Evolutionary conservation across 1,140 invertebrate genomes (phyloP).

Genomic region (Melitaea cinxia): DNA sequence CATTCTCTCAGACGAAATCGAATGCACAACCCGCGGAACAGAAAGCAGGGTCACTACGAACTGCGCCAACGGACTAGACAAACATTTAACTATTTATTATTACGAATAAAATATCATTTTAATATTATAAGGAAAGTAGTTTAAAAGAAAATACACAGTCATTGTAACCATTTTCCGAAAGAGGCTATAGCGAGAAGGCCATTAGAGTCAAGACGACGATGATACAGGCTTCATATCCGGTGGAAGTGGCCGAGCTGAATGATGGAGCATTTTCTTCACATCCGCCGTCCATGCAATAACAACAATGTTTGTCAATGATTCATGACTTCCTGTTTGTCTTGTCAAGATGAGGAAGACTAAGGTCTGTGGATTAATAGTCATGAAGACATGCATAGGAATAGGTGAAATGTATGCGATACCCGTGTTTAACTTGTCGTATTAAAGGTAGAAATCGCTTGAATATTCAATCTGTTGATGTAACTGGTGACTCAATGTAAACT

Average conservation of each 20-base stretch:
- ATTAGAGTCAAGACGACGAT: conserved; percentile 10
- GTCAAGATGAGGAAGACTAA: conserved; percentile 41
- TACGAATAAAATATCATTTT: no score
- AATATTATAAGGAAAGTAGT: no score
- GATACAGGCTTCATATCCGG: conserved; percentile 17
- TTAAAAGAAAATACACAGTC: background rate
- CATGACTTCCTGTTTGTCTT: conserved; percentile 51
- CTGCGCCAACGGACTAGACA: no score
- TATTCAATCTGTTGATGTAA: background rate
- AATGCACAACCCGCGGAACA: no score
- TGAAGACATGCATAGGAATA: conserved; percentile 20
- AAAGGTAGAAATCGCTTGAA: background rate
- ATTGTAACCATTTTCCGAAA: background rate
- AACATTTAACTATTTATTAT: no score
- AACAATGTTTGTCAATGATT: conserved; percentile 54
- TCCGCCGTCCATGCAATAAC: conserved; percentile 46
- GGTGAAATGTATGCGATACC: background rate
- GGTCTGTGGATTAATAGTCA: conserved; percentile 41
- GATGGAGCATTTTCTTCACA: conserved; percentile 57
- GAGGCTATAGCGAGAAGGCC: background rate
- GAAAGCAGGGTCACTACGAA: no score
- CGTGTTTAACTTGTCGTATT: background rate
- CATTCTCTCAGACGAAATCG: no score
- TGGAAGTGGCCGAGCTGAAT: conserved; percentile 11
- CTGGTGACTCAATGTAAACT: conserved; percentile 2